A percentile compares a stretch with the other conserved stretches of the same genome.
These are phyloP conservation scores for Aepyceros melampus DNA, from an alignment of 2,113 vertebrate genomes.

Conservation along the genomic window DNA sequence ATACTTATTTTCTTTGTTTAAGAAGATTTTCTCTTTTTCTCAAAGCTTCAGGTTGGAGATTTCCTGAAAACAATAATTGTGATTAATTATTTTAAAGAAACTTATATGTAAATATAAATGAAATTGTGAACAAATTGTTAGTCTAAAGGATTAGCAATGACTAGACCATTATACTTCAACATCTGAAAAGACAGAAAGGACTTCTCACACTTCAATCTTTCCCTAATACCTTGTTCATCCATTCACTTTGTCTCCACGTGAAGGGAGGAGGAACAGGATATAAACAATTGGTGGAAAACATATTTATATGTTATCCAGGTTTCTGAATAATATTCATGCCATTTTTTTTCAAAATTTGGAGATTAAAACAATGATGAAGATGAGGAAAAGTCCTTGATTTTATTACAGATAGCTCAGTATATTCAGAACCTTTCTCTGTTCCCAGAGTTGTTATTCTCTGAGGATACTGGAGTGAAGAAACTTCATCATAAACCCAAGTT, in stretches of 20 bases:
- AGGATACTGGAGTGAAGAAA: not conserved
- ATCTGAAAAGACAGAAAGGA: not conserved
- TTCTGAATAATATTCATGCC: not conserved
- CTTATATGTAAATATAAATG: not conserved
- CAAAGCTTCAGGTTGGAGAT: not conserved
- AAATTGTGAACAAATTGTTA: not conserved
- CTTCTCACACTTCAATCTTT: not conserved
- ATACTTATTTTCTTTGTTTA: not conserved
- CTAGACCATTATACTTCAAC: not conserved
- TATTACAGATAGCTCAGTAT: not conserved
- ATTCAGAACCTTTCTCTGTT: not conserved
- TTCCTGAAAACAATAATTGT: not conserved
- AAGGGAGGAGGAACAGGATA: not conserved
- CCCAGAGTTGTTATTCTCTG: not conserved
- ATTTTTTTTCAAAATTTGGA: not conserved
- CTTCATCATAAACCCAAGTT: not conserved
- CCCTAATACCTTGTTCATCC: not conserved
- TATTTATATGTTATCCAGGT: not conserved
- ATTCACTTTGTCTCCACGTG: rapidly evolving
- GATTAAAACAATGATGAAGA: not conserved
- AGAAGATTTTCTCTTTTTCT: not conserved
- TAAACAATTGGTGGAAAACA: not conserved
- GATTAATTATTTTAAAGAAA: not conserved
- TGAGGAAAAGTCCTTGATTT: not conserved
- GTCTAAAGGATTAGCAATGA: not conserved